Conservation (phyloP, 2,888 invertebrate species). For the Drosophila helvetica region DNA sequence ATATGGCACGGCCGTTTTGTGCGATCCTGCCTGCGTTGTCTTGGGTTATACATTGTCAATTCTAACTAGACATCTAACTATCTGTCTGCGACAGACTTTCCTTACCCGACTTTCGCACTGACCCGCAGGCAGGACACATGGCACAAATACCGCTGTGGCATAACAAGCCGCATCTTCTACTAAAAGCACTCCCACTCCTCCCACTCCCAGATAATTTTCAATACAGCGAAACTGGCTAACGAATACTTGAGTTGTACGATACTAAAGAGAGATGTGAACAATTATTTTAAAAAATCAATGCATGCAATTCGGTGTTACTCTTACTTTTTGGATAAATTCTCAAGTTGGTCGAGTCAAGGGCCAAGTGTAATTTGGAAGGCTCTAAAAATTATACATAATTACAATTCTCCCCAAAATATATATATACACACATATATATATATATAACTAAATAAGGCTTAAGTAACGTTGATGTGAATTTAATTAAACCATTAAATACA, state of each 20-base stretch:
- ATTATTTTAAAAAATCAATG: not conserved
- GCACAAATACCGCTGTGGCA: not conserved
- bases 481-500: conserved; percentile 69
- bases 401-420: conserved; percentile 33
- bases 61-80: not conserved
- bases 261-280: not conserved
- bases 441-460: conserved; percentile 60
- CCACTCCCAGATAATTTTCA: not conserved
- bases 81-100: not conserved
- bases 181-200: not conserved
- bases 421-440: conserved; percentile 29
- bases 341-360: too few relatives aligned
- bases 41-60: too few relatives aligned
- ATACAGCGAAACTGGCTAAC: conserved; percentile 4
- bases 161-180: too few relatives aligned
- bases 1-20: not conserved
- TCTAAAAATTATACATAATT: conserved; percentile 16
- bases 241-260: conserved; percentile 8
- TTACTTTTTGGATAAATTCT: conserved; percentile 23
- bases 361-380: conserved; percentile 15
- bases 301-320: conserved; percentile 24
- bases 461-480: conserved; percentile 76
- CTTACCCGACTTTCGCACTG: not conserved
- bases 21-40: not conserved
- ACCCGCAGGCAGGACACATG: not conserved